Evolutionary conservation across 2,888 invertebrate genomes (phyloP).

Genomic region (Craniophora ligustri): DNA sequence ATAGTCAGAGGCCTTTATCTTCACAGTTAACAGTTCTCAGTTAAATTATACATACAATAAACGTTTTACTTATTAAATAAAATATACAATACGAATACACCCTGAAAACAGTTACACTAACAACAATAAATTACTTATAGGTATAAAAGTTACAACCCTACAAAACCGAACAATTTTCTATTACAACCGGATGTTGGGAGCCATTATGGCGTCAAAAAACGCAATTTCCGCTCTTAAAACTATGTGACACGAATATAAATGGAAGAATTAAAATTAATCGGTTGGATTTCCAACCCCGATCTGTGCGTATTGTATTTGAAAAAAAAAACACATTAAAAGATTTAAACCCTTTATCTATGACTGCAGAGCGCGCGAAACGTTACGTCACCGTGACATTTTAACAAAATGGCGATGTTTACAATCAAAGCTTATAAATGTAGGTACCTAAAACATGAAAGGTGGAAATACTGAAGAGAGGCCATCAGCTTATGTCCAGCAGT

Average conservation of each 20-base stretch:
- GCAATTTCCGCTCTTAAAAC: constrained; percentile 74
- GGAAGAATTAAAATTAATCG: constrained; percentile 72
- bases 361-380: constrained; percentile 71
- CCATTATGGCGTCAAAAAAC: constrained; percentile 72
- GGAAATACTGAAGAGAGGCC: no score
- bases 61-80: neutral
- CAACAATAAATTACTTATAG: constrained; percentile 10
- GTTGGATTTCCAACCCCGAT: constrained; percentile 60
- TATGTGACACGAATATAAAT: constrained; percentile 82
- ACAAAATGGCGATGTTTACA: constrained; percentile 65
- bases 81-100: constrained; percentile 12
- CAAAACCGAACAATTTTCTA: constrained; percentile 62
- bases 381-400: constrained; percentile 77
- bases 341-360: constrained; percentile 78
- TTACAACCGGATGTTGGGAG: constrained; percentile 77
- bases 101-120: constrained; percentile 1
- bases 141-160: constrained; percentile 38
- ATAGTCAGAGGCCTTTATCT: no score
- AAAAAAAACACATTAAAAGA: constrained; percentile 52
- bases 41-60: neutral
- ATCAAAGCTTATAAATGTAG: no score
- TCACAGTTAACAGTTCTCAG: no score
- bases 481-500: no score
- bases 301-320: constrained; percentile 49
- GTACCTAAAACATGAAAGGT: no score